phyloP scores from a whole-genome alignment of 2,797 vertebrate species.

The Coracias cyanogaster region DNA sequence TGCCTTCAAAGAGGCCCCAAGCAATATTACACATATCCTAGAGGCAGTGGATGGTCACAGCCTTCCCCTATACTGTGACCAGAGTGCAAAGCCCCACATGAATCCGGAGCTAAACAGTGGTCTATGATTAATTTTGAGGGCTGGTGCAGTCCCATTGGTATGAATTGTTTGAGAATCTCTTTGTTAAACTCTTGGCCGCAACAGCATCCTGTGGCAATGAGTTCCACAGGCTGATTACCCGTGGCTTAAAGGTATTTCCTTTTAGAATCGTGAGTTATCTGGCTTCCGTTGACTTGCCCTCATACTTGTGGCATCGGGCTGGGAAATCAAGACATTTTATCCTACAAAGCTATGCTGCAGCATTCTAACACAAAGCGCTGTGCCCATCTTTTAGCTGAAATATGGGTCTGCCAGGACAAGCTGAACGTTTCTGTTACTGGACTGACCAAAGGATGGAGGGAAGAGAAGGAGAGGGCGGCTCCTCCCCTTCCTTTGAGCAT shows the following conservation, averaged over 20 bases:
- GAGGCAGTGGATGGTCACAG: neutral
- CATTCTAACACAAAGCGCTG: neutral
- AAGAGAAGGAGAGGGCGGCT: neutral
- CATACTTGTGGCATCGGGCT: neutral
- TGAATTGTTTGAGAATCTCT: neutral
- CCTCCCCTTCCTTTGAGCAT: neutral
- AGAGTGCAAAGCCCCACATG: neutral
- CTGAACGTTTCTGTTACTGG: neutral
- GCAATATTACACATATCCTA: neutral
- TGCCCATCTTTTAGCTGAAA: neutral
- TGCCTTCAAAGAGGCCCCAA: neutral
- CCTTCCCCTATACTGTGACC: neutral
- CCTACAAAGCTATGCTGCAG: neutral
- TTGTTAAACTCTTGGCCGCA: neutral
- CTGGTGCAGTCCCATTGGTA: neutral
- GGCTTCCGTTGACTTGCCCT: neutral
- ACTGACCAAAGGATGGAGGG: neutral
- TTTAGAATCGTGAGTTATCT: neutral
- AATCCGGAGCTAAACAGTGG: neutral
- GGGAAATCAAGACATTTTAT: slow-evolving; percentile 2
- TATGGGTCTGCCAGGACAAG: neutral
- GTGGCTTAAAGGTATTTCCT: slow-evolving; percentile 26
- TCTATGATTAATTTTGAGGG: neutral
- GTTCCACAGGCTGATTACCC: neutral
- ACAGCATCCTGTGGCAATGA: neutral